Percentiles rank a stretch among this genome's conserved stretches.
Conservation (phyloP, 2,888 invertebrate species). For the Tyria jacobaeae region DNA sequence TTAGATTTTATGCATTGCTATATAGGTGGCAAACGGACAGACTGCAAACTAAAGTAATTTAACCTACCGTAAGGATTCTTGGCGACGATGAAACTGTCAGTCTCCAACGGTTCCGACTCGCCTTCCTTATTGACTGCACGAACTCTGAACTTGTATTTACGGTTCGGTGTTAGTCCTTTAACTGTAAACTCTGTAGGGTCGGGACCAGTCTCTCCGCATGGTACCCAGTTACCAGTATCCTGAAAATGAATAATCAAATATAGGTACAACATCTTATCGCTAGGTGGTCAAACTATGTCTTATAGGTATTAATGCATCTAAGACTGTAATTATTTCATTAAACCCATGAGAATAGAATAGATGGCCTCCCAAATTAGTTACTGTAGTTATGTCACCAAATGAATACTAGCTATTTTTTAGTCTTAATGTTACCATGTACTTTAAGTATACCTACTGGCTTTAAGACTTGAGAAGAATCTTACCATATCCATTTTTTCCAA, state of each 20-base stretch:
- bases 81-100: conserved; percentile 94
- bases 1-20: background rate
- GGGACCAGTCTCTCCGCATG: conserved; percentile 96
- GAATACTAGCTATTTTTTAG: no score
- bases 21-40: background rate
- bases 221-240: conserved; percentile 98
- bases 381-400: no score
- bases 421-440: no score
- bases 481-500: conserved; percentile 98
- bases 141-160: conserved; percentile 99
- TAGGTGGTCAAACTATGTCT: no score
- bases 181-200: conserved; percentile 93
- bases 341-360: no score
- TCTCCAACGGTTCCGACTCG: conserved; percentile 97
- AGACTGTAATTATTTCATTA: no score
- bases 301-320: no score
- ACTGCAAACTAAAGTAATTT: background rate
- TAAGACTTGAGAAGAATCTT: conserved; percentile 34
- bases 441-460: no score
- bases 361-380: no score
- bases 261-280: background rate
- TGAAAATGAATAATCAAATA: conserved; percentile 34
- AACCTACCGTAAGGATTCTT: conserved; percentile 97
- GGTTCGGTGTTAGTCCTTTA: conserved; percentile 96
- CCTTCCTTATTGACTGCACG: conserved; percentile 99